Base-by-base conservation (phyloP, 2,113 vertebrate genomes). In the Microtus richardsoni region DNA sequence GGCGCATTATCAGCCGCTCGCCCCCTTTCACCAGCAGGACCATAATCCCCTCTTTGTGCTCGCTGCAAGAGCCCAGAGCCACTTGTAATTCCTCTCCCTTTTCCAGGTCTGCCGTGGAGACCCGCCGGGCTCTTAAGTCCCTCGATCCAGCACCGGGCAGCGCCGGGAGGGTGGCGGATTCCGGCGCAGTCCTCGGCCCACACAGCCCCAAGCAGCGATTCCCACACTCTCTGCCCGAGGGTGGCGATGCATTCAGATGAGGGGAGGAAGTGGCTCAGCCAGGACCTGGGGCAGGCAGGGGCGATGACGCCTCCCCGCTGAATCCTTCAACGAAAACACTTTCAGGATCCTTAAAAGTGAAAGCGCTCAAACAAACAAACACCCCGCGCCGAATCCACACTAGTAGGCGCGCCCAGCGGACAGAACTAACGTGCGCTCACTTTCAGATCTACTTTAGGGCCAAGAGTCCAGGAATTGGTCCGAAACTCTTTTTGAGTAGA, bases 21-120 rank as follows among this genome's bases (percentile, higher is more conserved):
- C 87, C 84, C 74, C 87, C 89, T 95, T 95, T 97, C 97, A 88
- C 96, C 73, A 84, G 66, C 94, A 79, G 95, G 94, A 96, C 95
- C 93, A 75, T 95, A 97, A 98, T 97, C 97, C 93, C 91, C 70
- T 96, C 97, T 97, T 97, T 98, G 97, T 98, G 94, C 86, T 97
- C 88, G 33, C 80, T 68, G 96, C 39, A 3, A 13, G 47, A 13
- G 47, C 95, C 47, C 94, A 36, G 30, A 95, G 94, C 88, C 64
- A 44, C 94, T 96, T 16, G 85, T 93, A 78, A 95, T 97, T 97
- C 97, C 96, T 96, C 96, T 97, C 82, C 92, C 47, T 95, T 95
- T 88, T 96, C 80, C 88, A 97, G 91, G 49, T 66, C 62, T 95
- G 89, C 17, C 66, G 84, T 60, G 0, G 11, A 94, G 89, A 89